Evolutionary conservation across 1,140 invertebrate genomes (phyloP), one percentile per base, ranked within the genome.

Genomic region (Platorchestia sp.): DNA sequence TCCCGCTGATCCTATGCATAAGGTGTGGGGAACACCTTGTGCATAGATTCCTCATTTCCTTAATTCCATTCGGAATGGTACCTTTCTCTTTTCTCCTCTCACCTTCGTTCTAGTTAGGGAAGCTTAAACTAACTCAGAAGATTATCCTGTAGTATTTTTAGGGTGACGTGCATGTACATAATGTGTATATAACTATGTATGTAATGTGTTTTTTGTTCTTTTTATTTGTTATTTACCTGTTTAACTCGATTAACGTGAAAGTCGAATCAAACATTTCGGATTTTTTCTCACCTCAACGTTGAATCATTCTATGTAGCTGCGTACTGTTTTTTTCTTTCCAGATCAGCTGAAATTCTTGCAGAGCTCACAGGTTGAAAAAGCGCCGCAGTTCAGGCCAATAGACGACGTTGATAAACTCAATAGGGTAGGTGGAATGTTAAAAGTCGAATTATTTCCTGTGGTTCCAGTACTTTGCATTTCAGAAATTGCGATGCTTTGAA

Each of bases 261-360:
- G n/a, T n/a, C n/a, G n/a, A n/a, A n/a, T n/a, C n/a, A n/a, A n/a
- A n/a, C n/a, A n/a, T n/a, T n/a, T n/a, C n/a, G n/a, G n/a, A n/a
- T n/a, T 93, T 93, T 93, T 47, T 16, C 40, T 91, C 41, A 14
- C 40, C 3, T 7, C 47, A 16, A 10, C 22, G 22, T 27, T 22
- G 19, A 89, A 89, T 89, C 10, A 89, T 36, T 89, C 36, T 75
- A 16, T 36, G 53, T 16, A 14, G 14, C 14, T 36, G 36, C 36
- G 53, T 89, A 27, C 86, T 45, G 45, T 10, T 93, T 93, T 95
- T 96, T 93, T n/a, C 22, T 45, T 95, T 96, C 14, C 96, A 97
- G 97, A 99, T 96, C 98, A 98, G 96, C 97, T 99, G 16, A 98
- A 98, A 96, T 98, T 98, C 96, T 97, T 99, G 51, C 98, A 99